phyloP scores from a whole-genome alignment of 2,797 vertebrate species.

The Dipus sagitta region DNA sequence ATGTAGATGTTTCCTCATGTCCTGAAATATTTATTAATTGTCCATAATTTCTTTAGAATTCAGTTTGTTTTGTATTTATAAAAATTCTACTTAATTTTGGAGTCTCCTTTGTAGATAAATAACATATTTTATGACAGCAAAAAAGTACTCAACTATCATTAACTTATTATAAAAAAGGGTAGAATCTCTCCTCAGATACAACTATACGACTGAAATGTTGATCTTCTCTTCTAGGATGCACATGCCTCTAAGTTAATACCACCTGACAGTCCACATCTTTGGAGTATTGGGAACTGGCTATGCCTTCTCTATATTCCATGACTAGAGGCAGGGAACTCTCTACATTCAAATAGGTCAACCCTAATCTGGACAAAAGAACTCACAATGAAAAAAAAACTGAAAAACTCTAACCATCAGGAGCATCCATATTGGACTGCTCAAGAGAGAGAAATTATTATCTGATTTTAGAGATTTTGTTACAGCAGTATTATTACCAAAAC shows the following conservation, averaged over 20 bases:
- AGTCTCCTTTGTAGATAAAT: neutral
- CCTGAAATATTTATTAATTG: conserved; percentile 32
- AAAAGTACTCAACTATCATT: neutral
- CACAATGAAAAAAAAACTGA: too few relatives aligned
- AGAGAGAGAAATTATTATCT: neutral
- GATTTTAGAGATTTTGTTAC: neutral
- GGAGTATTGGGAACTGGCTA: neutral
- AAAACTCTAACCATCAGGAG: neutral
- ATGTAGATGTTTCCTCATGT: neutral
- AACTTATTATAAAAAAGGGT: neutral
- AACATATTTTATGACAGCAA: neutral
- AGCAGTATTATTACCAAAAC: neutral
- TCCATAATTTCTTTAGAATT: neutral
- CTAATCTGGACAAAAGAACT: neutral
- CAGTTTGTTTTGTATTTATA: neutral
- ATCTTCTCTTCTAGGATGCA: neutral
- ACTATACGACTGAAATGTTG: neutral
- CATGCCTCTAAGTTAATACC: neutral
- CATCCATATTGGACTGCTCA: neutral
- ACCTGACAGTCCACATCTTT: neutral
- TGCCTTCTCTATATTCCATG: neutral
- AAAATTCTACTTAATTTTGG: neutral
- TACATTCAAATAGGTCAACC: neutral
- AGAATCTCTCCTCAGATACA: neutral
- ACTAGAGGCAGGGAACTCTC: neutral